Evolutionary conservation across 2,797 vertebrate species (phyloP).

Genomic region (Paedocypris micromegethes): DNA sequence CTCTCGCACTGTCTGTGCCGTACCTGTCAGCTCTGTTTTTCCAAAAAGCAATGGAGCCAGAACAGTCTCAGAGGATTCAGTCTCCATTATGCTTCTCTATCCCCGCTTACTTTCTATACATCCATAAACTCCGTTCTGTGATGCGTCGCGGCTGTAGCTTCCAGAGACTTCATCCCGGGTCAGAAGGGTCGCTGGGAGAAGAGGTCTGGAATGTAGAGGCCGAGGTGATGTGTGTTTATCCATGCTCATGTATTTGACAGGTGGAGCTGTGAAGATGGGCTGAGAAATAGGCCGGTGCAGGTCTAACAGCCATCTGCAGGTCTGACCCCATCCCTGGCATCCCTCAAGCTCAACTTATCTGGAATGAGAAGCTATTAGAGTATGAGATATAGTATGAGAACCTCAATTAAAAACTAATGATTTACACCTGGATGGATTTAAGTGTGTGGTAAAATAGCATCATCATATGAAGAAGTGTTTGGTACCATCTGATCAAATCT

Average conservation of each 20-base stretch:
- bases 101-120: constrained; percentile 32
- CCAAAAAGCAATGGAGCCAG: constrained; percentile 18
- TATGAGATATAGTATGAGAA: too few species aligned
- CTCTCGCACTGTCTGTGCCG: constrained; percentile 23
- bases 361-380: constrained; percentile 17
- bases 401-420: neutral
- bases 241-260: constrained; percentile 35
- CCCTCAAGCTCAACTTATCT: constrained; percentile 30
- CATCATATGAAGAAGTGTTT: neutral
- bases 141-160: constrained; percentile 36
- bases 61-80: constrained; percentile 21
- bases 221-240: constrained; percentile 46
- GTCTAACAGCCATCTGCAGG: constrained; percentile 54
- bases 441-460: neutral
- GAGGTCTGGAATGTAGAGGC: constrained; percentile 44
- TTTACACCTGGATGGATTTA: constrained; percentile 8
- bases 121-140: constrained; percentile 20
- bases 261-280: constrained; percentile 28
- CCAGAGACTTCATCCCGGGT: constrained; percentile 29
- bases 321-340: constrained; percentile 32
- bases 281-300: constrained; percentile 52
- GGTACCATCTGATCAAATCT: too few species aligned
- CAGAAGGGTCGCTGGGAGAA: constrained; percentile 28
- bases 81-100: constrained; percentile 25
- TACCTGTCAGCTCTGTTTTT: constrained; percentile 28